Evolutionary conservation across 2,113 vertebrate genomes (phyloP), one percentile per base, ranked within the genome.

Genomic region (Sturnus vulgaris): DNA sequence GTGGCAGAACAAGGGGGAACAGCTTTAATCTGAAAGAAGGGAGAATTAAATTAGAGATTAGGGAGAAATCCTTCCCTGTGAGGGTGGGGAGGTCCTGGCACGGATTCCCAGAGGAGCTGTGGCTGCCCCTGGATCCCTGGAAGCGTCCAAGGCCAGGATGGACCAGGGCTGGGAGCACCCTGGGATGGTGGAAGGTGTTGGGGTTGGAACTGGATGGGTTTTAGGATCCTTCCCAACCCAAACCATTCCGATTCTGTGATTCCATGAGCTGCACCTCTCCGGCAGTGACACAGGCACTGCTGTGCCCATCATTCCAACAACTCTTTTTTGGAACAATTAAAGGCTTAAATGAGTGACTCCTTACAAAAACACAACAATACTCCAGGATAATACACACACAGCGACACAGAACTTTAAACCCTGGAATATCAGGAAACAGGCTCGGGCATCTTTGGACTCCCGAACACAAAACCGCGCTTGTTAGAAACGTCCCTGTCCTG

Each of bases 151-250:
- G 20, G 16, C 39, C 64, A 53, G 47, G 22, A 0, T 86, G 61
- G 42, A 57, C 0, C 0, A 0, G 66, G 35, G 23, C 17, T 46
- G 57, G 61, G 61, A 40, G 46, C 33, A 39, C 0, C 20, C 39
- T 59, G 61, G 46, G 69, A 16, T 1, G 2, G 30, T 13, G 30
- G 61, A 23, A 82, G 63, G 17, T 55, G n/a, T 11, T 33, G 52
- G 31, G 9, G 19, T 14, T 55, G 69, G 19, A 9, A n/a, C 11
- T 59, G 39, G 69, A 21, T 46, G 53, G 20, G 19, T 7, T 89
- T 89, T 35, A 27, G 28, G 47, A 24, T 35, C 61, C n/a, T 68
- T 15, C 46, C 39, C 69, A 40, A 15, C 7, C 17, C 39, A 47
- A 55, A 5, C 9, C 30, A 35, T 4, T 49, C 42, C 2, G 69